Percentiles rank a stretch among this genome's conserved stretches.
phyloP scores from a whole-genome alignment of 2,797 vertebrate species.

The Apodemus agrarius region DNA sequence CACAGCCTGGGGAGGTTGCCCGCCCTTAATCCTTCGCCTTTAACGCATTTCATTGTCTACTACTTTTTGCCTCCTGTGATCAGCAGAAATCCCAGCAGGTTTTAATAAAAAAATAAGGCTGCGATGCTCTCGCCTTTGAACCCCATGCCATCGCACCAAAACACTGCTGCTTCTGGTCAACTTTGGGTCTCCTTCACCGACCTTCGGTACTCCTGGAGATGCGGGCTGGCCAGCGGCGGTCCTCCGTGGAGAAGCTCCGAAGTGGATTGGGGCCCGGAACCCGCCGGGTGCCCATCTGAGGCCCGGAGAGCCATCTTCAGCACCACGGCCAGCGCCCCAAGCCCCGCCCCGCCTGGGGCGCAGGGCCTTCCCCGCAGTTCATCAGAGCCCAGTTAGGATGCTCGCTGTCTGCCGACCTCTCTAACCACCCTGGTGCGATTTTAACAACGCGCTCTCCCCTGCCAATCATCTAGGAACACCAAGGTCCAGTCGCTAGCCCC shows the following conservation, averaged over 20 bases:
- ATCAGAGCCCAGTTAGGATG: too few species aligned
- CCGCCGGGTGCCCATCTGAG: accelerated
- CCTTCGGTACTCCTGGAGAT: neutral
- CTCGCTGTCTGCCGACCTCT: neutral
- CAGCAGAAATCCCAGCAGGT: neutral
- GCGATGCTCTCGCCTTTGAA: neutral
- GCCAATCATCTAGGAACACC: neutral
- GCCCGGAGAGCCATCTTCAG: neutral
- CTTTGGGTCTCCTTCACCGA: neutral
- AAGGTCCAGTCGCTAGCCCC: neutral
- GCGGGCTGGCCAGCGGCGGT: neutral
- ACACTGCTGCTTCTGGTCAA: neutral
- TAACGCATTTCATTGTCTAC: neutral
- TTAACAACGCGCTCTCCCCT: neutral
- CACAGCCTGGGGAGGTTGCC: neutral
- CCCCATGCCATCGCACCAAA: neutral
- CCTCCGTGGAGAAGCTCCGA: accelerated
- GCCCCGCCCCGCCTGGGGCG: neutral
- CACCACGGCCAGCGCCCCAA: constrained; percentile 59
- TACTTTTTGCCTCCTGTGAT: constrained; percentile 14
- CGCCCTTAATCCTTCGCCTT: neutral
- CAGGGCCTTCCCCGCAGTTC: accelerated
- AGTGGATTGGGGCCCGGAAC: accelerated
- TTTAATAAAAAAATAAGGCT: neutral
- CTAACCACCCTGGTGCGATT: neutral